Percentiles rank a stretch among this genome's conserved stretches.
These are phyloP conservation scores for Trinectes maculatus DNA, from an alignment of 2,113 vertebrate species.

Conservation along the genomic window DNA sequence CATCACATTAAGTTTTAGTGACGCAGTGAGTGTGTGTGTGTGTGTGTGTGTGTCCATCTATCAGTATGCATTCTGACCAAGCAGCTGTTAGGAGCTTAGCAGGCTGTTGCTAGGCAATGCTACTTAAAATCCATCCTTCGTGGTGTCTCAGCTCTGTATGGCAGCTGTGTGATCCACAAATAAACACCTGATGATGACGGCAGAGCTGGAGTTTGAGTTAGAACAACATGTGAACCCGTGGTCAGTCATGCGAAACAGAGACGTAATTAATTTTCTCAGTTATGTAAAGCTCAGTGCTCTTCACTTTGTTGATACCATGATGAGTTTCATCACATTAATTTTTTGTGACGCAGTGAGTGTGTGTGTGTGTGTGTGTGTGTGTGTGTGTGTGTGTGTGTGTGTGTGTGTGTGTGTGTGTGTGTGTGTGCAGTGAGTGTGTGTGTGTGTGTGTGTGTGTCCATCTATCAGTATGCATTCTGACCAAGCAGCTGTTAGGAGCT, in stretches of 20 bases:
- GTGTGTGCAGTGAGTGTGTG: conserved; percentile 5
- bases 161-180: conserved; percentile 56
- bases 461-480: conserved; percentile 70
- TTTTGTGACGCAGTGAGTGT: conserved; percentile 22
- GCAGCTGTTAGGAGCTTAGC: conserved; percentile 73
- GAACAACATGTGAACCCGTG: background rate
- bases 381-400: too few species aligned
- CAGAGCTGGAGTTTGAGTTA: background rate
- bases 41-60: conserved; percentile 37
- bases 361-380: conserved; percentile 19
- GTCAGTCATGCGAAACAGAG: background rate
- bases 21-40: conserved; percentile 8
- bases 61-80: conserved; percentile 68
- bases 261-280: conserved; percentile 14
- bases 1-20: conserved; percentile 40
- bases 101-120: conserved; percentile 81
- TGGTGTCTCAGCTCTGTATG: conserved; percentile 47
- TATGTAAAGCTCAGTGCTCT: conserved; percentile 17
- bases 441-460: conserved; percentile 26
- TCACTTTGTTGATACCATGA: conserved; percentile 37
- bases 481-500: conserved; percentile 73
- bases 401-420: conserved; percentile 4
- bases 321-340: conserved; percentile 44
- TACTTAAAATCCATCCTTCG: conserved; percentile 66
- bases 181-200: too few species aligned